These are phyloP conservation scores for Pomacea maculata DNA, from an alignment of 1,140 invertebrate species.

Conservation along the genomic window DNA sequence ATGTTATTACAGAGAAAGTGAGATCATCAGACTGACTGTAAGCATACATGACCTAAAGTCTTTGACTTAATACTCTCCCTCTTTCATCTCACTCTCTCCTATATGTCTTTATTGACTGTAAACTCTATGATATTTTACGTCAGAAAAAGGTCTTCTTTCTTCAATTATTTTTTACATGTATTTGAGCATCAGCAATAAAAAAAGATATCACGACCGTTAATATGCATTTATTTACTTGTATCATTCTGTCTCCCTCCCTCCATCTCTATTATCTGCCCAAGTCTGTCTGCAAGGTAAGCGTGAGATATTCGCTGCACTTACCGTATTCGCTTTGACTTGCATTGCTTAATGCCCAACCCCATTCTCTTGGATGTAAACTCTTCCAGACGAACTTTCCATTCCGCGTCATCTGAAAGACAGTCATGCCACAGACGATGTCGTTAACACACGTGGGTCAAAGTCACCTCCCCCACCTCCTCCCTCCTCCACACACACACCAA, in stretches of 20 bases:
- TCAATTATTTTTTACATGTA: neutral
- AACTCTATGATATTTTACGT: too few species aligned
- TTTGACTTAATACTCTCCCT: too few species aligned
- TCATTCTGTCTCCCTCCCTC: neutral
- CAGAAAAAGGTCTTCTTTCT: too few species aligned
- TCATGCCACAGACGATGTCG: too few species aligned
- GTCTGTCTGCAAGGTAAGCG: neutral
- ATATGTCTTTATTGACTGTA: too few species aligned
- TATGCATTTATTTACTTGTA: neutral
- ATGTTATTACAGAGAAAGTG: too few species aligned
- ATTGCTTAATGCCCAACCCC: constrained; percentile 8
- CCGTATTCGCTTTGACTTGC: constrained; percentile 23
- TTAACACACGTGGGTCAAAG: too few species aligned
- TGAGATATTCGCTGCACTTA: neutral
- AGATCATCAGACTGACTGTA: too few species aligned
- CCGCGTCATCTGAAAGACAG: constrained; percentile 14
- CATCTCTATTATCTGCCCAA: neutral
- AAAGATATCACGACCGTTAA: neutral
- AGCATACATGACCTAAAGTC: too few species aligned
- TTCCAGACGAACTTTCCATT: constrained; percentile 20
- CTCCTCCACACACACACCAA: neutral
- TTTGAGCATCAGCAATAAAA: neutral
- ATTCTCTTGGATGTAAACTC: constrained; percentile 24
- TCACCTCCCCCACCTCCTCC: neutral
- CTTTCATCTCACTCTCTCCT: too few species aligned